Evolutionary conservation across 2,888 invertebrate genomes (phyloP), one percentile per base, ranked within the genome.

Genomic region (Drosophila emarginata): DNA sequence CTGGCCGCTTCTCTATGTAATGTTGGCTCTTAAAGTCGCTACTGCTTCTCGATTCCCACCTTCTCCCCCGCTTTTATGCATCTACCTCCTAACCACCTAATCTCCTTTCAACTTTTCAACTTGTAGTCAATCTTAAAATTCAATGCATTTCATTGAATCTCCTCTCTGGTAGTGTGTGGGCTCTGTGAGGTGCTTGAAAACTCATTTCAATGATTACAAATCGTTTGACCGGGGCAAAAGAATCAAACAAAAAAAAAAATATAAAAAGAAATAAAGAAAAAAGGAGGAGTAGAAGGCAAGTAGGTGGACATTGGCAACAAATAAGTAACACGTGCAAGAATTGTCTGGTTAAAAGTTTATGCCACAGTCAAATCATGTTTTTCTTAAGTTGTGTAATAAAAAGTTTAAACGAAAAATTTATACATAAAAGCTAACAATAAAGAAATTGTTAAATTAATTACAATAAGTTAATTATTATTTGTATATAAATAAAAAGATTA

Each of bases 121-220:
- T 61, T 52, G 6, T 52, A 21, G 18, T 45, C 21, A 61, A 12
- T 56, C 21, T 56, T 57, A 1, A 12, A 21, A 37, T 39, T 28
- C 50, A 12, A 11, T 45, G 36, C 52, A 51, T 21, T 39, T 26
- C 26, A 21, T 45, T 36, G 14, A 18, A 21, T 36, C 3, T 39
- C n/a, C 12, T 40, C 14, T 21, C 5, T 23, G 45, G 21, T 32
- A 18, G 11, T 15, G 28, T 15, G 18, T 45, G 15, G 58, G 32
- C 15, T 45, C 14, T 63, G n/a, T 58, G 28, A 26, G 28, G 52
- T 26, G 28, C 64, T 37, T 18, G 40, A 21, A 57, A 58, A 53
- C 51, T 40, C 54, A 68, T 69, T 82, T 67, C 66, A 58, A 53
- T 69, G 72, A 80, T 78, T 75, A 40, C 67, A 78, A 83, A 68